A percentile compares a stretch with the other conserved stretches of the same genome.
phyloP scores from a whole-genome alignment of 2,113 vertebrate genomes.

The Vulpes lagopus region DNA sequence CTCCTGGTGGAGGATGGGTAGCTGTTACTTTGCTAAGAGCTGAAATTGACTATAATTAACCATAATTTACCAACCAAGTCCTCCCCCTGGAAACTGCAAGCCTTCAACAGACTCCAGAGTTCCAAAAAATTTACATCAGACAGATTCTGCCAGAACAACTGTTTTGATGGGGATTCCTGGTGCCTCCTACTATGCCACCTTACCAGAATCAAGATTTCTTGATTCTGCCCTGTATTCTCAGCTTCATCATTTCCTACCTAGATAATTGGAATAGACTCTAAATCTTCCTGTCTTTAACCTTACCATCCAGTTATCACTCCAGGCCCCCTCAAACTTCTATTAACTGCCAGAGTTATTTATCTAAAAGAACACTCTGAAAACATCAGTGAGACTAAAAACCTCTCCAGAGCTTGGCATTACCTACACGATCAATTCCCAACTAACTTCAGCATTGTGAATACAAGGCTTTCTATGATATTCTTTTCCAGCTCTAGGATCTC shows the following conservation, averaged over 20 bases:
- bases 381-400: background rate
- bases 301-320: background rate
- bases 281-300: background rate
- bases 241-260: background rate
- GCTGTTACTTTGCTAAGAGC: background rate
- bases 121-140: background rate
- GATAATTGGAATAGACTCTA: background rate
- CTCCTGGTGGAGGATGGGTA: background rate
- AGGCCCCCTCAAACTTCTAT: background rate
- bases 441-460: background rate
- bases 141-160: background rate
- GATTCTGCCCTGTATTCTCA: background rate
- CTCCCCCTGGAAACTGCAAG: background rate
- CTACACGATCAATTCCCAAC: background rate
- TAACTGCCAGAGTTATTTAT: background rate
- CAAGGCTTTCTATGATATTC: background rate
- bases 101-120: background rate
- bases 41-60: background rate
- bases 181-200: background rate
- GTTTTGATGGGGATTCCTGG: background rate
- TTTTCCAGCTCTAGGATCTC: background rate
- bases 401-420: background rate
- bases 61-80: background rate
- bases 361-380: background rate
- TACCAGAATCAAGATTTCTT: background rate